Percentiles rank a stretch among this genome's conserved stretches.
These are phyloP conservation scores for Chrysaora quinquecirrha DNA, from an alignment of 30 jellyfish, hydroid and myxozoan genomes.

Conservation along the genomic window DNA sequence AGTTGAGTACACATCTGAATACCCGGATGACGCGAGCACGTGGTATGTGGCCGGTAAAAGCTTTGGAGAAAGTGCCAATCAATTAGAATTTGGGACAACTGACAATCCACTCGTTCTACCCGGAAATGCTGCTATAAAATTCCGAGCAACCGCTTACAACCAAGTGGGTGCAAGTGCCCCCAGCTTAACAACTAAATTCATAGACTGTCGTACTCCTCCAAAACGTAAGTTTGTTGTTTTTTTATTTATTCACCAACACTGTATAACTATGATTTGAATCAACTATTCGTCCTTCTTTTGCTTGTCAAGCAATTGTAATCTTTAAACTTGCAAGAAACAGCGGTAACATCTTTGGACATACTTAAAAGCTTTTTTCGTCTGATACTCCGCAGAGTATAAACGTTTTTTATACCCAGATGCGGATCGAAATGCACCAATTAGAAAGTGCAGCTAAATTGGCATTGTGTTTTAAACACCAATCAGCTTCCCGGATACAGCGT, in stretches of 20 bases:
- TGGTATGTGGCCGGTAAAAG: slow-evolving; percentile 59
- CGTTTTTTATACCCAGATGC: no score
- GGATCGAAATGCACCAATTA: no score
- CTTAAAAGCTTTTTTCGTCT: no score
- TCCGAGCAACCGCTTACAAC: slow-evolving; percentile 67
- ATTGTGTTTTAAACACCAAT: no score
- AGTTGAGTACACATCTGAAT: slow-evolving; percentile 60
- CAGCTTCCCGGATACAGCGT: no score
- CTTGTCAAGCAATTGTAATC: no score
- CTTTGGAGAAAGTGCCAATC: slow-evolving; percentile 52
- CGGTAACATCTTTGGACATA: no score
- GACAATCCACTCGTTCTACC: slow-evolving; percentile 53
- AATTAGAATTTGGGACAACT: slow-evolving; percentile 25
- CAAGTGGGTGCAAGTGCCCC: slow-evolving; percentile 68
- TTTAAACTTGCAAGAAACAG: no score
- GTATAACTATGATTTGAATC: no score
- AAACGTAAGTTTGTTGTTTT: slow-evolving; percentile 44
- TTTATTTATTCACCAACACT: background rate
- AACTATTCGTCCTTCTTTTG: no score
- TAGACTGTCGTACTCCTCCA: slow-evolving; percentile 77
- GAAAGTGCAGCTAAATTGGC: no score
- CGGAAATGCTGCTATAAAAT: slow-evolving; percentile 70
- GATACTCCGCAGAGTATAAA: no score
- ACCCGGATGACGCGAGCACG: slow-evolving; percentile 51
- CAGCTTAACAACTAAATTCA: slow-evolving; percentile 56